Evolutionary conservation across 2,113 vertebrate genomes (phyloP).

Genomic region (Phaethon lepturus): DNA sequence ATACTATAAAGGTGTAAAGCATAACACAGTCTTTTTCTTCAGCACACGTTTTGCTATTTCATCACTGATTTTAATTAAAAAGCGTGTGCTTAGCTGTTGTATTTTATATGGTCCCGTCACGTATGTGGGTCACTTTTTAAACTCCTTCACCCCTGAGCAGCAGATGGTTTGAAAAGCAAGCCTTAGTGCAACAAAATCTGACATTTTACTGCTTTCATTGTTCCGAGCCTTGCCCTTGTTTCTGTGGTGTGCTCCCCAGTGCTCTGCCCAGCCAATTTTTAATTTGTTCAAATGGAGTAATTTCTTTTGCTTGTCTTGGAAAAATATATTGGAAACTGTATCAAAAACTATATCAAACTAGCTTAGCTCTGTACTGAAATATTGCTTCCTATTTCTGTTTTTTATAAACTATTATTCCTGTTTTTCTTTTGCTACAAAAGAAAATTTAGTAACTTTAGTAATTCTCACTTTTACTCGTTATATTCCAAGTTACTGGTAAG

Average conservation of each 20-base stretch:
- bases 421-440: not conserved
- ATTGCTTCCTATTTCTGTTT: not conserved
- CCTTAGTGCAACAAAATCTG: not conserved
- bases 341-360: not conserved
- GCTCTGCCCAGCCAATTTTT: not conserved
- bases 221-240: not conserved
- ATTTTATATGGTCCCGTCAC: constrained; percentile 2
- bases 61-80: constrained; percentile 38
- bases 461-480: not conserved
- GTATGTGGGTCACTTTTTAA: not conserved
- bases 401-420: not conserved
- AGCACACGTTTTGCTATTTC: constrained; percentile 50
- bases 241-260: not conserved
- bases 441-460: not conserved
- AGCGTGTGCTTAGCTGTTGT: not conserved
- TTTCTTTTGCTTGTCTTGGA: not conserved
- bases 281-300: not conserved
- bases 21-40: not conserved
- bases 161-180: constrained; percentile 56
- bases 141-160: constrained; percentile 18
- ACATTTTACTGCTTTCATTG: not conserved
- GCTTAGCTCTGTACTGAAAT: not conserved
- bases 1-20: not conserved
- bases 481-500: not conserved
- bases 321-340: not conserved